Percentiles rank a stretch among this genome's conserved stretches.
Evolutionary conservation across 2,888 invertebrate species (phyloP).

Genomic region (Altica lythri): DNA sequence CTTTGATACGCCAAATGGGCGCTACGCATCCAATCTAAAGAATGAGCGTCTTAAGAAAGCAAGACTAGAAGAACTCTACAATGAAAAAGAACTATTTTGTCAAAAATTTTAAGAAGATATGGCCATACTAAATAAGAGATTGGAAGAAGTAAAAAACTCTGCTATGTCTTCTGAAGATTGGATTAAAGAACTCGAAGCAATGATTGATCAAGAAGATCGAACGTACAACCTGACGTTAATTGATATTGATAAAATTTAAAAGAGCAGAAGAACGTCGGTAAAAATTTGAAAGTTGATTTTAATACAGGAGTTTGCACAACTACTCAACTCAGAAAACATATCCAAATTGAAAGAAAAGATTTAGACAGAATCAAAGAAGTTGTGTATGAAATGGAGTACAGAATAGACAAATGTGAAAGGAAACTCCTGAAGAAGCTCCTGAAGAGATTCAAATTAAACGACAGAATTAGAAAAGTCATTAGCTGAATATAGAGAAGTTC

Average conservation of each 20-base stretch:
- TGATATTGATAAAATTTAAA: conserved; percentile 42
- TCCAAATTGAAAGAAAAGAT: conserved; percentile 57
- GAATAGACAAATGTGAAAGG: conserved; percentile 57
- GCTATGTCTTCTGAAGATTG: conserved; percentile 59
- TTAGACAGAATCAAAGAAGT: conserved; percentile 64
- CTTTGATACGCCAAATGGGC: conserved; percentile 59
- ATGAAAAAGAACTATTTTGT: conserved; percentile 39
- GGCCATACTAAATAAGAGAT: conserved; percentile 57
- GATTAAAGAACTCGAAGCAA: conserved; percentile 64
- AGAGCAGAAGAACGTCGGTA: conserved; percentile 37
- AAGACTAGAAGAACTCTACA: conserved; percentile 42
- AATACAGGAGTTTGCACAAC: conserved; percentile 61
- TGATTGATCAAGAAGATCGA: conserved; percentile 63
- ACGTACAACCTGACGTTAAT: conserved; percentile 32
- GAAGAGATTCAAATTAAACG: conserved; percentile 55
- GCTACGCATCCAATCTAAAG: conserved; percentile 53
- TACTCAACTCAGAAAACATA: conserved; percentile 58
- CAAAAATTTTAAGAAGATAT: conserved; percentile 40
- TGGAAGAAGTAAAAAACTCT: conserved; percentile 60
- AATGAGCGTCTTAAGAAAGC: conserved; percentile 48
- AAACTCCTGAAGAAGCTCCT: conserved; percentile 50
- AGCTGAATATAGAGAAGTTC: conserved; percentile 54
- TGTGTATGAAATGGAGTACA: conserved; percentile 61
- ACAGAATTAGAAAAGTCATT: conserved; percentile 57
- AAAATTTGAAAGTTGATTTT: conserved; percentile 59